Evolutionary conservation across 2,113 vertebrate species (phyloP), one percentile per base, ranked within the genome.

Genomic region (Hippopotamus amphibius): DNA sequence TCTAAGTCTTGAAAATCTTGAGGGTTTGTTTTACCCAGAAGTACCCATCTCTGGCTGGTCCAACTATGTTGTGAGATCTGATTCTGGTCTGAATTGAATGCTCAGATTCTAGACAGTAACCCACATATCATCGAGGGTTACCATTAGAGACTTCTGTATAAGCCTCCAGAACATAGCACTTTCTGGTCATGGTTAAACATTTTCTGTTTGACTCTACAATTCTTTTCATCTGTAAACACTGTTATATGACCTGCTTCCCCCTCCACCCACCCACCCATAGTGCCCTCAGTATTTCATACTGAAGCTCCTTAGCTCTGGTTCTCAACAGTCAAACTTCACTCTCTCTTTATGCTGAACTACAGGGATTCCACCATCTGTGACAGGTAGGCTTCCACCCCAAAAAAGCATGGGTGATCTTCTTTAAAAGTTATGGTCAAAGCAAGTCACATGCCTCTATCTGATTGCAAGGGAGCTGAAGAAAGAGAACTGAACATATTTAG

Each of bases 211-310:
- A 69, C 2, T 63, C 82, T 77, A 53, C 4, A 21, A n/a, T 37
- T 37, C 15, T 59, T 94, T 91, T 76, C 24, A 76, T 22, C 17
- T 66, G 10, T 30, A 76, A 12, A 77, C 43, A 86, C 33, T 94
- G 3, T 53, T 66, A 19, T 82, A 48, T 69, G 50, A 83, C 50
- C 16, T 61, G 26, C 17, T 61, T 9, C 37, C n/a, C 30, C 13
- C 7, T 12, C 19, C 24, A 30, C 5, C 21, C 26, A 1, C 5
- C 16, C 15, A 0, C 11, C 4, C 5, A 2, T 1, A 77, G 4
- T 28, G 5, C 33, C 26, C 28, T 65, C 33, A 41, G 1, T 68
- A 30, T 57, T 14, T 59, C 68, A 61, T n/a, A 11, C 19, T 61
- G 6, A 72, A 5, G 41, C 0, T 10, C 19, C 33, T 89, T 48